Conservation (phyloP, 1,140 invertebrate genomes). For the Meteorus sp. region DNA sequence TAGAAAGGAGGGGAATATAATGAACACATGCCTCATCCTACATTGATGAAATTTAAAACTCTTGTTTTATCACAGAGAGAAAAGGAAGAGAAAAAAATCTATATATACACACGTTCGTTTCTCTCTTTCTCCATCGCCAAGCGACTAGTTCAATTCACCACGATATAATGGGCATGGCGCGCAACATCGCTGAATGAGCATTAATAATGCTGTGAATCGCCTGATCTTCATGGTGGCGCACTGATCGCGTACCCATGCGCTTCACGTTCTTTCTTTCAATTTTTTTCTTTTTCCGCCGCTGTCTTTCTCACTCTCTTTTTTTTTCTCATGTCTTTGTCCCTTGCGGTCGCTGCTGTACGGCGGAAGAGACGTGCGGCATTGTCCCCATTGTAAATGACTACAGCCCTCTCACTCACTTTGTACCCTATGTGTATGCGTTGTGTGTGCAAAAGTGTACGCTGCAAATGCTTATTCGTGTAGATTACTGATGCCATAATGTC, state of each 20-base stretch:
- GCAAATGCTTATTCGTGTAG: background rate
- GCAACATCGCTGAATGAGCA: slow-evolving; percentile 30
- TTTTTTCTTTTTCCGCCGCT: slow-evolving; percentile 5
- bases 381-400: slow-evolving; percentile 34
- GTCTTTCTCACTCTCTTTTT: slow-evolving; percentile 7
- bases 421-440: background rate
- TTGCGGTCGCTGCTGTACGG: background rate
- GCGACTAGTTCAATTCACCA: slow-evolving; percentile 45
- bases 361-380: slow-evolving; percentile 40
- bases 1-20: too few relatives aligned
- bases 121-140: too few relatives aligned
- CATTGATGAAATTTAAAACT: too few relatives aligned
- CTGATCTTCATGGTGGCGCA: background rate
- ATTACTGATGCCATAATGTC: background rate
- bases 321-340: background rate
- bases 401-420: background rate
- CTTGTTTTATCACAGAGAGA: too few relatives aligned
- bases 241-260: background rate
- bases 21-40: too few relatives aligned
- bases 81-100: too few relatives aligned
- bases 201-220: background rate
- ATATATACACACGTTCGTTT: too few relatives aligned
- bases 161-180: slow-evolving; percentile 47
- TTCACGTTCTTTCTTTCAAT: slow-evolving; percentile 6
- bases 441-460: background rate